Evolutionary conservation across 2,113 vertebrate species (phyloP), one percentile per base, ranked within the genome.

Genomic region (Oryzias woworae): DNA sequence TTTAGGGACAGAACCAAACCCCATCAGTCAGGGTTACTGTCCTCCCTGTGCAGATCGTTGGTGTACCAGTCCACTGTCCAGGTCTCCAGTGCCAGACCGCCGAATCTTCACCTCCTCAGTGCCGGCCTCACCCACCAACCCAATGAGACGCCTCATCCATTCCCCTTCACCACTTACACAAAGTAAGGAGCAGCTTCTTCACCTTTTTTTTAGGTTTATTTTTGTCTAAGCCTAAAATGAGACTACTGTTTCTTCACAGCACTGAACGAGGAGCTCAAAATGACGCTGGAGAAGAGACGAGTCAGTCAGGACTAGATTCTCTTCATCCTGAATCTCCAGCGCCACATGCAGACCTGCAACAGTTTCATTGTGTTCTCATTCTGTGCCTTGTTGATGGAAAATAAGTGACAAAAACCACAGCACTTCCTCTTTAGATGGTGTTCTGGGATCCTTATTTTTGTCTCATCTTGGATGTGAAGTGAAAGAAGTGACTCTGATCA

Each of bases 51-150:
- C 69, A 85, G 88, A 89, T 60, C 89, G 87, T 6, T 89, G 87
- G 89, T 69, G 75, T 56, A 69, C 66, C 16, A 87, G 87, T 66
- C 87, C 89, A 43, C 66, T 84, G 62, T 72, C 86, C 47, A 76
- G 87, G 54, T 89, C 87, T 2, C 89, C 89, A 0, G 87, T 80
- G 14, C 69, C 86, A 0, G 89, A 90, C 60, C 81, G 89, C 7
- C 87, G 89, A 1, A 87, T 88, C 44, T 83, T 91, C 31, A 90
- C 88, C 49, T 86, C 91, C 2, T 28, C 88, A 3, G 88, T 86
- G 56, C 90, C 90, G n/a, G 89, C 91, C 36, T 92, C 90, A 0
- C 91, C 91, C 51, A 90, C 89, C 69, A 92, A 90, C 82, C 91
- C 91, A 0, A 89, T 92, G 90, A 90, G 88, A 69, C 77, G 91